Base-by-base conservation (phyloP, 2,888 invertebrate species). In the Peribatodes rhomboidaria region DNA sequence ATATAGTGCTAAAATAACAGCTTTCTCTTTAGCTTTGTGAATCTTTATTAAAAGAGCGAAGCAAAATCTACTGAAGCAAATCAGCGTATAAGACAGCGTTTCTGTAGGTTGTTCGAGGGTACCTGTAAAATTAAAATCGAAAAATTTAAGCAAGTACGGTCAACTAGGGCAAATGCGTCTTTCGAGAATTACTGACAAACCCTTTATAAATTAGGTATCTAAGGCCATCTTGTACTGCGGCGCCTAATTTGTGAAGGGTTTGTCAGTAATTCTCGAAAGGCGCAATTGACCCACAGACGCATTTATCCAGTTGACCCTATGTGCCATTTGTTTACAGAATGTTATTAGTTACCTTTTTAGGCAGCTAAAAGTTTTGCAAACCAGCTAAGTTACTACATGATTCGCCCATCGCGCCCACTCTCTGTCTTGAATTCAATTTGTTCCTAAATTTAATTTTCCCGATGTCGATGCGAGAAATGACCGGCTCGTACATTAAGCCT, bases 401-500 rank as follows among this genome's bases (percentile, higher is more conserved):
- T 49, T 60, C 62, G 13, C 44, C 27, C 37, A 33, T 33, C 56
- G 35, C 16, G 41, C 20, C 16, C 18, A 27, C 31, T 16, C 16
- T 57, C 18, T 9, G 31, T 47, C 46, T 47, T 35, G 41, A 42
- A 55, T 35, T 54, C 13, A 42, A 52, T 56, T 42, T 52, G 57
- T 49, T 41, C 54, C 47, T 42, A 20, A 58, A 64, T 58, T 47
- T 58, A 53, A 54, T 64, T 58, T 53, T 41, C 53, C 41, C 63
- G 22, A 58, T 41, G 58, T 49, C 63, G 41, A 53, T 47, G 63
- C 14, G 57, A 41, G 9, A 14, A 54, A 35, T 31, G 46, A 31
- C 37, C 13, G 46, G 16, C 44, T 47, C 65, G 60, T 57, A 60
- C 56, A 59, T 63, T 55, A 61, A 37, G 58, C 46, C 49, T 61